A percentile compares a stretch with the other conserved stretches of the same genome.
phyloP scores from a whole-genome alignment of 2,113 vertebrate species.

The Paratilapia polleni region DNA sequence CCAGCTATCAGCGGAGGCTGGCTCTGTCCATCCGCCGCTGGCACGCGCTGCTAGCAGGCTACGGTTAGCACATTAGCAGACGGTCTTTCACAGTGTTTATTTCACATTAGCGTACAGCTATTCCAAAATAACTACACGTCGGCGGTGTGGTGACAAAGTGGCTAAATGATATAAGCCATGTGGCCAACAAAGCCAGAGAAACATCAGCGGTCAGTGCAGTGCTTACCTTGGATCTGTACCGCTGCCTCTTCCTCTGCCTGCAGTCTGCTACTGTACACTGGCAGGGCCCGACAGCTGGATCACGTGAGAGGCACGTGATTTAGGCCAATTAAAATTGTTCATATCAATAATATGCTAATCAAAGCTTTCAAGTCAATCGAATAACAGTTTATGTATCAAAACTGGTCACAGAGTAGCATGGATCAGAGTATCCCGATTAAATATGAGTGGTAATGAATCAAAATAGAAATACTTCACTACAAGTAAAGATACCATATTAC shows the following conservation, averaged over 20 bases:
- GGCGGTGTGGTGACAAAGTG: background rate
- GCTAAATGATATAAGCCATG: background rate
- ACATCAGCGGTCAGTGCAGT: background rate
- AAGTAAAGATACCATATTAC: too few relatives aligned
- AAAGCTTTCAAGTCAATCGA: background rate
- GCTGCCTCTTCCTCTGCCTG: slow-evolving; percentile 47
- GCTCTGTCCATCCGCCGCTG: slow-evolving; percentile 53
- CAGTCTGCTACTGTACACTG: slow-evolving; percentile 47
- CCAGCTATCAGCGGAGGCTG: slow-evolving; percentile 46
- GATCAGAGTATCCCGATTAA: background rate
- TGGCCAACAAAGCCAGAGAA: slow-evolving; percentile 26
- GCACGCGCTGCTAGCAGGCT: slow-evolving; percentile 52
- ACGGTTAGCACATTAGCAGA: slow-evolving; percentile 55
- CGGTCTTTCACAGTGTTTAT: slow-evolving; percentile 3
- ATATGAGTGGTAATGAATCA: background rate
- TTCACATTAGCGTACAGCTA: background rate
- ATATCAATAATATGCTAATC: background rate
- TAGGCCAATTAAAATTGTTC: slow-evolving; percentile 29
- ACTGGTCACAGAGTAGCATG: background rate
- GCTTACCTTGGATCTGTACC: slow-evolving; percentile 49
- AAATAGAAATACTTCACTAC: too few relatives aligned
- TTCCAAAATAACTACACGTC: too few relatives aligned
- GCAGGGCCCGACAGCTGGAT: slow-evolving; percentile 76
- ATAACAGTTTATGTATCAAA: background rate
- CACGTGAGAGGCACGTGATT: slow-evolving; percentile 84